Conservation (phyloP, 2,113 vertebrate genomes). For the Coregonus clupeaformis region DNA sequence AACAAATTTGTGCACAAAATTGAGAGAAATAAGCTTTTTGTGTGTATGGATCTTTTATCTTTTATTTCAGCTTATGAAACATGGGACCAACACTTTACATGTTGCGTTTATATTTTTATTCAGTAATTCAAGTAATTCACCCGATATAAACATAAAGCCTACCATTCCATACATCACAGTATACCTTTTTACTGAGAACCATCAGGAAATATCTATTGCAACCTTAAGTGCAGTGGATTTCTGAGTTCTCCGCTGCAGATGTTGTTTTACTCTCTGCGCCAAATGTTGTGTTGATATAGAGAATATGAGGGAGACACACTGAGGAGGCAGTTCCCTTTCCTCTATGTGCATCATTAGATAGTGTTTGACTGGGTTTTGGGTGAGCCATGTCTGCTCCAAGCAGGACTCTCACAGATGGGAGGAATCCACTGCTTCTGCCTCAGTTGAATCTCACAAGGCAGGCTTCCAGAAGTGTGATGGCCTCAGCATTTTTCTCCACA, state of each 20-base stretch:
- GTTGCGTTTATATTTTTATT: no score
- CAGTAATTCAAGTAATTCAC: no score
- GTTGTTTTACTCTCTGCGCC: not conserved
- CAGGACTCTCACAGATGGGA: slow-evolving; percentile 57
- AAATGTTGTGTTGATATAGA: not conserved
- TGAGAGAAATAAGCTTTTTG: no score
- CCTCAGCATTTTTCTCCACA: slow-evolving; percentile 74
- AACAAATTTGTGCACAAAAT: no score
- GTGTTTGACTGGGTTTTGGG: slow-evolving; percentile 46
- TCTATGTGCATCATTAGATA: slow-evolving; percentile 50
- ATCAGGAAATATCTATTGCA: not conserved
- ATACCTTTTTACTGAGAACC: no score
- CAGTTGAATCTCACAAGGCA: slow-evolving; percentile 66
- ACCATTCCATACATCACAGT: no score
- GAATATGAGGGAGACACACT: slow-evolving; percentile 19
- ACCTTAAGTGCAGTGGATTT: not conserved
- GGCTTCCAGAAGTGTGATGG: slow-evolving; percentile 71
- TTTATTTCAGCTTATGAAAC: no score
- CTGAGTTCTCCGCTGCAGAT: not conserved
- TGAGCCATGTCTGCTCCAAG: slow-evolving; percentile 43
- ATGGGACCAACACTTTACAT: no score
- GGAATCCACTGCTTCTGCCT: slow-evolving; percentile 66
- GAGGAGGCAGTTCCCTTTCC: slow-evolving; percentile 34
- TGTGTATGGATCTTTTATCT: no score
- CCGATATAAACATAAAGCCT: no score